phyloP scores from a whole-genome alignment of 2,797 vertebrate genomes.

The Darevskia mixta region DNA sequence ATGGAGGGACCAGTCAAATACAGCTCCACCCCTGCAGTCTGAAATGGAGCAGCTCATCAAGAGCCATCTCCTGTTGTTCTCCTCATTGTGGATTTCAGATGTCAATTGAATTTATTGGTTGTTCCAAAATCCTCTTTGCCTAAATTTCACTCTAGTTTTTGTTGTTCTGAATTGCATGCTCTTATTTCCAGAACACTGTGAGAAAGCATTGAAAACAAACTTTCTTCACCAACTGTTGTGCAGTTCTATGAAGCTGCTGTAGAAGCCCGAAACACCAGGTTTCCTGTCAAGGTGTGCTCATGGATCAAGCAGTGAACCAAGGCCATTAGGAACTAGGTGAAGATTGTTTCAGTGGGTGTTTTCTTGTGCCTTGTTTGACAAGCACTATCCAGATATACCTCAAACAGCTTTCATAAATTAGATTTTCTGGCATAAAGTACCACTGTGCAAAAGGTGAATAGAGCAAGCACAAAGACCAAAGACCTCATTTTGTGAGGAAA shows the following conservation, averaged over 20 bases:
- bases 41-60: not conserved
- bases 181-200: not conserved
- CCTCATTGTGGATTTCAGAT: not conserved
- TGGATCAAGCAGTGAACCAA: conserved; percentile 29
- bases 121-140: not conserved
- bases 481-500: not conserved
- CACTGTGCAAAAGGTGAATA: not conserved
- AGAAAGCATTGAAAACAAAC: conserved; percentile 19
- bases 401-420: conserved; percentile 30
- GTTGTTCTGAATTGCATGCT: not conserved
- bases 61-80: not conserved
- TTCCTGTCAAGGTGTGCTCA: not conserved
- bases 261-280: not conserved
- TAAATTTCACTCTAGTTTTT: not conserved
- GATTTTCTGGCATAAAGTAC: conserved; percentile 28
- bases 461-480: not conserved
- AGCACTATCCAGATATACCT: not conserved
- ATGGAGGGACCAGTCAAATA: not conserved
- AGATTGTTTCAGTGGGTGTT: not conserved
- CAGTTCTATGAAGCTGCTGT: not conserved
- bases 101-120: not conserved
- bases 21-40: not conserved
- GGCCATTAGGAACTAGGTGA: not conserved
- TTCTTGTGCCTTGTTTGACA: not conserved
- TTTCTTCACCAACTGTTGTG: not conserved